Percentiles rank a stretch among this genome's conserved stretches.
These are phyloP conservation scores for Hemaris fuciformis DNA, from an alignment of 2,888 invertebrate species.

Conservation along the genomic window DNA sequence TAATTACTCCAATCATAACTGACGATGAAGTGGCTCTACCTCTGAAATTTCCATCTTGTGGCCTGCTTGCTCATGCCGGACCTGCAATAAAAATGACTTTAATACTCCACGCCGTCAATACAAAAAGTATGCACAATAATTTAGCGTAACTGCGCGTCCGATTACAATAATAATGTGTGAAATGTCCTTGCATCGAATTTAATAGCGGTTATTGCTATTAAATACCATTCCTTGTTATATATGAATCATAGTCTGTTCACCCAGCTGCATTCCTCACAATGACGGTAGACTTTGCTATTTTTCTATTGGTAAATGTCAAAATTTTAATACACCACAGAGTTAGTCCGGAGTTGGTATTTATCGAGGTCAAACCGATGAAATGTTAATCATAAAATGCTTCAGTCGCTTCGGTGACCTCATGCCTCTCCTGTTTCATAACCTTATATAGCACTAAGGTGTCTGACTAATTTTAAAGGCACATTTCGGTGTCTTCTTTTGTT, in stretches of 20 bases:
- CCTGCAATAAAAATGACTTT: too few relatives aligned
- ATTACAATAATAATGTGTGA: neutral
- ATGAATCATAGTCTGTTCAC: constrained; percentile 37
- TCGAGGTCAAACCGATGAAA: neutral
- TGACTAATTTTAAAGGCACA: neutral
- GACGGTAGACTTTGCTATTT: constrained; percentile 29
- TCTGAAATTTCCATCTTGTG: too few relatives aligned
- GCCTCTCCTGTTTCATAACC: neutral
- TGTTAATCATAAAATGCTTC: neutral
- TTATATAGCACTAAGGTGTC: neutral
- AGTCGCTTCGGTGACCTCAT: neutral
- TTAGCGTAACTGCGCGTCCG: neutral
- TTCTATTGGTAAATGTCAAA: constrained; percentile 18
- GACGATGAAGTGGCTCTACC: too few relatives aligned
- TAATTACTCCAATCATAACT: too few relatives aligned
- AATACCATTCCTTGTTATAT: neutral
- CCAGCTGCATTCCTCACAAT: constrained; percentile 34
- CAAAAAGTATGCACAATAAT: neutral
- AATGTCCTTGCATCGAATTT: neutral
- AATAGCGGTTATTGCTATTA: neutral
- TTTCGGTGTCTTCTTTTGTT: too few relatives aligned
- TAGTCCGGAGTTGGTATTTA: neutral
- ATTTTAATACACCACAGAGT: constrained; percentile 9
- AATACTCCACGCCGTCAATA: too few relatives aligned
- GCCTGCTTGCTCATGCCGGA: too few relatives aligned